These are phyloP conservation scores for Sinotaia quadrata DNA, from an alignment of 2,888 invertebrate genomes.

Conservation along the genomic window DNA sequence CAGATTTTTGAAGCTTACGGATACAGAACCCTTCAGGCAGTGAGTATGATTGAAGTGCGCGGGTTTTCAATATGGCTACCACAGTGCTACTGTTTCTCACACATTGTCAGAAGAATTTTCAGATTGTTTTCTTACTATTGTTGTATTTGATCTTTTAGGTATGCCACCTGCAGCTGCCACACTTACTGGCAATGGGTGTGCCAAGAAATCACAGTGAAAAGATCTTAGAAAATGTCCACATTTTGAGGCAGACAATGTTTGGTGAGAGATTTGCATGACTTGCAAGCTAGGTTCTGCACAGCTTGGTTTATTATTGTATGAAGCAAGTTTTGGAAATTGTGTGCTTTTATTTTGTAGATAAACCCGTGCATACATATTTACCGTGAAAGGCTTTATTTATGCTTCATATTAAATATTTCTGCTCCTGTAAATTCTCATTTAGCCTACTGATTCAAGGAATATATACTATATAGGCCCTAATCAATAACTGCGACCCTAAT, in stretches of 20 bases:
- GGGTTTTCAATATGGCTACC: constrained; percentile 44
- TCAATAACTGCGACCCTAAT: too few relatives aligned
- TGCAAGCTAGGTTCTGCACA: too few relatives aligned
- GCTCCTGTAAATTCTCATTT: too few relatives aligned
- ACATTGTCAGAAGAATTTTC: constrained; percentile 17
- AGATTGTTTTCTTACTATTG: constrained; percentile 5
- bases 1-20: constrained; percentile 64
- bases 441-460: too few relatives aligned
- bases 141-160: constrained; percentile 53
- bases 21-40: constrained; percentile 66
- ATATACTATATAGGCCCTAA: too few relatives aligned
- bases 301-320: too few relatives aligned
- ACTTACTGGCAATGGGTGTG: constrained; percentile 64
- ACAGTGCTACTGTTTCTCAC: constrained; percentile 21
- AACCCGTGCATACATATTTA: constrained; percentile 10
- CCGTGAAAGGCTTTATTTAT: neutral
- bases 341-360: too few relatives aligned
- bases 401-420: too few relatives aligned
- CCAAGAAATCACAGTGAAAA: constrained; percentile 62
- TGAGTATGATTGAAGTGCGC: constrained; percentile 48
- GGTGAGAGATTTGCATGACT: constrained; percentile 57
- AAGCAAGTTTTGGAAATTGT: too few relatives aligned
- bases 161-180: constrained; percentile 60
- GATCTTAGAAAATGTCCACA: constrained; percentile 64
- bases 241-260: constrained; percentile 60